These are phyloP conservation scores for Linepithema humile DNA, from an alignment of 1,140 invertebrate species.

Conservation along the genomic window DNA sequence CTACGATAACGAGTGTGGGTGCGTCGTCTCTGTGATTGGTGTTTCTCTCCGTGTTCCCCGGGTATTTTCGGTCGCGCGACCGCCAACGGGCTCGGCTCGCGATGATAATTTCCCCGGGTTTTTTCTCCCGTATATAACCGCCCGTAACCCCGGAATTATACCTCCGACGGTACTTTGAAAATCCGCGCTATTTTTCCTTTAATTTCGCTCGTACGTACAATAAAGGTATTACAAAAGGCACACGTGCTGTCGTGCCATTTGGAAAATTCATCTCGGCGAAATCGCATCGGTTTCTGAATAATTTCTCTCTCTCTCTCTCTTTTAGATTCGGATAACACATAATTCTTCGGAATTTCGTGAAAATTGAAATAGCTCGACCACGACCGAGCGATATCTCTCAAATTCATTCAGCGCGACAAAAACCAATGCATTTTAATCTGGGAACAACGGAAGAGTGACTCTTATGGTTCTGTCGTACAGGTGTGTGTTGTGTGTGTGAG, in stretches of 20 bases:
- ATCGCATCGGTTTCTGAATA: slow-evolving; percentile 37
- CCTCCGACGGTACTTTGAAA: slow-evolving; percentile 4
- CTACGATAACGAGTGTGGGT: slow-evolving; percentile 23
- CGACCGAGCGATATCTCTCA: slow-evolving; percentile 8
- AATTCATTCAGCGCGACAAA: neutral
- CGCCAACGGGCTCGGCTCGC: slow-evolving; percentile 20
- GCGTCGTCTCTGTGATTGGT: slow-evolving; percentile 13
- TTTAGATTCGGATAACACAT: neutral
- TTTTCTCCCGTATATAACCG: no score
- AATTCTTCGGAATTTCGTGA: slow-evolving; percentile 38
- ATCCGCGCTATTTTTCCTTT: slow-evolving; percentile 19
- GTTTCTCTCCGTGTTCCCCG: slow-evolving; percentile 39
- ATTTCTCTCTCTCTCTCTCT: slow-evolving; percentile 30
- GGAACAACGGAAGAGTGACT: slow-evolving; percentile 28
- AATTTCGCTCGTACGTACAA: slow-evolving; percentile 3
- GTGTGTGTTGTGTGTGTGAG: slow-evolving; percentile 39
- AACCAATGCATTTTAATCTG: slow-evolving; percentile 45
- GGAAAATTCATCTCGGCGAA: slow-evolving; percentile 9
- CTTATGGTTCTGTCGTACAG: neutral
- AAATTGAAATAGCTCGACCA: slow-evolving; percentile 54
- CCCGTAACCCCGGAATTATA: slow-evolving; percentile 7
- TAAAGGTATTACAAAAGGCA: neutral
- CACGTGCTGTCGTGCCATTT: neutral
- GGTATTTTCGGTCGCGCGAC: slow-evolving; percentile 43
- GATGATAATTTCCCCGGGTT: slow-evolving; percentile 59